Percentiles rank a stretch among this genome's conserved stretches.
Conservation (phyloP, 2,888 invertebrate genomes). For the Pterostichus madidus region DNA sequence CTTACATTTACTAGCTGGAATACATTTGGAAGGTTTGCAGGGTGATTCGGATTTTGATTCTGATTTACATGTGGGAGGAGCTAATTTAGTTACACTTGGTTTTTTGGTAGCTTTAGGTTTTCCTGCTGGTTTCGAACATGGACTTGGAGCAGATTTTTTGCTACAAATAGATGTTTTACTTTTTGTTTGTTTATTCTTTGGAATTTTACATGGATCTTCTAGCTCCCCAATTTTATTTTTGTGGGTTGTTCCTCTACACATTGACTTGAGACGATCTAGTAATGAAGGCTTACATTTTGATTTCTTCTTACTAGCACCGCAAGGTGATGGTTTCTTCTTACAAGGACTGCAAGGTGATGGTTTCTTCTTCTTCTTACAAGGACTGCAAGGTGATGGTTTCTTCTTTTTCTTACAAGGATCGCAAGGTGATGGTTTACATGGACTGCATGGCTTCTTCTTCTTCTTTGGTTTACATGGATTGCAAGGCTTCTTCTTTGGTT, state of each 20-base stretch:
- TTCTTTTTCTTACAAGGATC: constrained; percentile 53
- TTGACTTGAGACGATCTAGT: neutral
- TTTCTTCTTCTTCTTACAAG: constrained; percentile 61
- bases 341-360: constrained; percentile 32
- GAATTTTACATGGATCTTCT: constrained; percentile 11
- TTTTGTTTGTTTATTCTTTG: constrained; percentile 7
- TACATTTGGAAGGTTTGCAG: no score
- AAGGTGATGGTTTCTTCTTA: constrained; percentile 50
- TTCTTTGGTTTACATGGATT: constrained; percentile 53
- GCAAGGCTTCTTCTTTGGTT: constrained; percentile 65
- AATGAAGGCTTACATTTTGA: constrained; percentile 27
- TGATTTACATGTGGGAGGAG: no score
- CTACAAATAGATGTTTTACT: no score
- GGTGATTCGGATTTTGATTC: no score
- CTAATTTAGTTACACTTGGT: no score
- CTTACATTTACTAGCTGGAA: no score
- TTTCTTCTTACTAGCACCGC: constrained; percentile 55
- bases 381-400: constrained; percentile 42
- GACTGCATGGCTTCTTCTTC: neutral
- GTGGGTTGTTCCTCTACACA: neutral
- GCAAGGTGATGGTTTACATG: constrained; percentile 31
- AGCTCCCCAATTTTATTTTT: neutral
- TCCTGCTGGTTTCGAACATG: no score
- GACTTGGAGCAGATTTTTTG: no score
- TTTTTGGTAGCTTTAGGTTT: no score